phyloP scores from a whole-genome alignment of 2,797 vertebrate genomes.

The Cynopterus sphinx region DNA sequence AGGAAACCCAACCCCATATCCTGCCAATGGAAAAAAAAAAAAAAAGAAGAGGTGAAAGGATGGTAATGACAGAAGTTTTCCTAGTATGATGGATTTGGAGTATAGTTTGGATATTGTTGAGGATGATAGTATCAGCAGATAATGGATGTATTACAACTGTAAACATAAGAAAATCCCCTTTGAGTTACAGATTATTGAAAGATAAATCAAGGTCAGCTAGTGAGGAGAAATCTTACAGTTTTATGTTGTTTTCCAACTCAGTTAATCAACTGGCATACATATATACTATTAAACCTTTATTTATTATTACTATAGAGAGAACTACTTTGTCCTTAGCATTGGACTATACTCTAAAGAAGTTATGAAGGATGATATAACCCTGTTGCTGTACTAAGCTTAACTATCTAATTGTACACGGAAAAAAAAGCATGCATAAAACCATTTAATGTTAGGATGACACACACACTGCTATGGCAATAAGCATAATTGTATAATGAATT shows the following conservation, averaged over 20 bases:
- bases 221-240: neutral
- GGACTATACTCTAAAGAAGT: neutral
- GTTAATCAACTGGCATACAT: neutral
- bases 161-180: neutral
- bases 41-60: neutral
- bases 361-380: neutral
- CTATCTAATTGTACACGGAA: neutral
- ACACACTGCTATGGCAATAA: neutral
- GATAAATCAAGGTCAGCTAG: neutral
- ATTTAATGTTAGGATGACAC: neutral
- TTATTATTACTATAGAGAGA: neutral
- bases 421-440: neutral
- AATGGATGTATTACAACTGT: neutral
- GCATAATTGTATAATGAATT: neutral
- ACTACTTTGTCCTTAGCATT: neutral
- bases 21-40: neutral
- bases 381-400: constrained; percentile 2
- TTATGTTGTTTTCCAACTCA: neutral
- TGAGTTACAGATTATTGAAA: neutral
- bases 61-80: neutral
- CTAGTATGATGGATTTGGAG: neutral
- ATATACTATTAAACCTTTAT: neutral
- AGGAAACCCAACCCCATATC: neutral
- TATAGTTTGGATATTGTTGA: neutral
- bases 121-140: neutral